Evolutionary conservation across 1,140 invertebrate species (phyloP).

Genomic region (Venturia canescens): DNA sequence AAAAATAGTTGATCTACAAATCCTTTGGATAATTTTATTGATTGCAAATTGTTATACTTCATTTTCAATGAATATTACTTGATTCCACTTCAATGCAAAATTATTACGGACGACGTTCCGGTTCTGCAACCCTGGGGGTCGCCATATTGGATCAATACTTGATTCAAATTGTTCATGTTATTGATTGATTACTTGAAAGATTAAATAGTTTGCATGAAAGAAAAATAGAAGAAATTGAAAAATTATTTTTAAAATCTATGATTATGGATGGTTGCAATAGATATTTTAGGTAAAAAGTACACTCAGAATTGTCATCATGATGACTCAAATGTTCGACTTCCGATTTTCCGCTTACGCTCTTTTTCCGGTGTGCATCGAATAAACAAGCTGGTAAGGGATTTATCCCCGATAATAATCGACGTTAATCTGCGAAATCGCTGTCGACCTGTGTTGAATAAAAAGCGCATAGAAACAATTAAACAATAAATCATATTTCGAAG

Average conservation of each 20-base stretch:
- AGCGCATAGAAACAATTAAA: not conserved
- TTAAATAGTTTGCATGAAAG: too few species aligned
- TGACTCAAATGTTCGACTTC: constrained; percentile 19
- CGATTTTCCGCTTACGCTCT: constrained; percentile 39
- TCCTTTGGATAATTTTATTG: constrained; percentile 25
- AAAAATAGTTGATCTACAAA: constrained; percentile 35
- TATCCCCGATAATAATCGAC: constrained; percentile 54
- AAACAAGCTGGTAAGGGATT: constrained; percentile 59
- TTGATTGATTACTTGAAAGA: too few species aligned
- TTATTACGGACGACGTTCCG: not conserved
- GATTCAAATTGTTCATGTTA: constrained; percentile 6
- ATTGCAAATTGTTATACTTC: constrained; percentile 42
- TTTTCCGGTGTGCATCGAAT: constrained; percentile 60
- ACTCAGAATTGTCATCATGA: not conserved
- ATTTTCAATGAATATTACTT: constrained; percentile 40
- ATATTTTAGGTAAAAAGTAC: not conserved
- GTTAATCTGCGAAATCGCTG: constrained; percentile 15
- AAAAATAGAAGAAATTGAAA: not conserved
- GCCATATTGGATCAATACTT: constrained; percentile 51
- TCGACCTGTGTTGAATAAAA: not conserved
- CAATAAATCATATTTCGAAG: not conserved
- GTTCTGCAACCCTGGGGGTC: constrained; percentile 9
- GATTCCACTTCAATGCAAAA: not conserved
- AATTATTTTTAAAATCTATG: not conserved
- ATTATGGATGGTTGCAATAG: not conserved